These are phyloP conservation scores for Piscicola geometra DNA, from an alignment of 2,888 invertebrate genomes.

Conservation along the genomic window DNA sequence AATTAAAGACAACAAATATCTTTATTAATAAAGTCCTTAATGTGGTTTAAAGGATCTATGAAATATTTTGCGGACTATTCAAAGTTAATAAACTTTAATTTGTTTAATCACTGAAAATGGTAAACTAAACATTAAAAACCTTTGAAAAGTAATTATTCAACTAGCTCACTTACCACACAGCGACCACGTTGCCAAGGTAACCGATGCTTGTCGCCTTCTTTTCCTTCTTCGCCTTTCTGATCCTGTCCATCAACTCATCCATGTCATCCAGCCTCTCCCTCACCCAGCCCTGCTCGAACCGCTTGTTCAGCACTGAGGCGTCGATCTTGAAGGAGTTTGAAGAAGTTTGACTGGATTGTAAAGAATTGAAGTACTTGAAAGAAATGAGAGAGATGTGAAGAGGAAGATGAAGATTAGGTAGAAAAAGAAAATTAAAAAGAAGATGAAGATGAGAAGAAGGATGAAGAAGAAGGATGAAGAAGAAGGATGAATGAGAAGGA, in stretches of 20 bases:
- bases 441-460: too few relatives aligned
- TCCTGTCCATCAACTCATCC: conserved; percentile 55
- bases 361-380: too few relatives aligned
- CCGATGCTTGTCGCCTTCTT: conserved; percentile 59
- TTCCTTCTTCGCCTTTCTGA: conserved; percentile 51
- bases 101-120: neutral
- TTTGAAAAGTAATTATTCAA: neutral
- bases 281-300: conserved; percentile 64
- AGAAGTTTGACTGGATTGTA: too few relatives aligned
- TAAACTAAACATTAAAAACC: neutral
- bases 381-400: too few relatives aligned
- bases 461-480: too few relatives aligned
- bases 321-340: too few relatives aligned
- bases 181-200: conserved; percentile 62
- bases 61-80: neutral
- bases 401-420: too few relatives aligned
- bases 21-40: neutral
- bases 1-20: too few relatives aligned
- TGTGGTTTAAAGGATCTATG: neutral
- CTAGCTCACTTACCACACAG: conserved; percentile 56
- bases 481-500: too few relatives aligned
- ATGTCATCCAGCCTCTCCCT: conserved; percentile 58
- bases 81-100: too few relatives aligned
- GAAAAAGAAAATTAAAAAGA: too few relatives aligned
- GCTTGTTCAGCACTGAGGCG: conserved; percentile 60